Base-by-base conservation (phyloP, 2,797 vertebrate species). In the Melanotaenia maccullochi region DNA sequence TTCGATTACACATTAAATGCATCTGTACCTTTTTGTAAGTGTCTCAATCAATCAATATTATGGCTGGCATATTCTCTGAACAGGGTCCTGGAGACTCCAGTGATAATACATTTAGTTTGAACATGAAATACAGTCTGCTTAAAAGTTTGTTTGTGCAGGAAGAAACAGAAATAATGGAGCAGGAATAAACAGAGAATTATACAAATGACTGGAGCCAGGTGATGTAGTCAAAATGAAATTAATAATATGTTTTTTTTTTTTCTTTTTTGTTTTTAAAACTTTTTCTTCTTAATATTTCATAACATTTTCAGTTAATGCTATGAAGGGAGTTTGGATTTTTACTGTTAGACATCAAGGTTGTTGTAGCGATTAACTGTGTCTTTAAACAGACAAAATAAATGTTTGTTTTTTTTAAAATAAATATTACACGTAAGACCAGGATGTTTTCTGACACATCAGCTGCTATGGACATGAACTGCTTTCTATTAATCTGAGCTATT, bases 21-120 rank as follows among this genome's bases (percentile, higher is more conserved):
- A 86, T 82, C 85, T 85, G 81, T 89, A 85, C 80, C 85, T 85
- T 86, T 86, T 79, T 71, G 76, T 84, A 90, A 90, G 85, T 89
- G 86, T 76, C 69, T 75, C 81, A 20, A 86, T 91, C 84, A 76
- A 88, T 92, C 90, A 90, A 72, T 77, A 61, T 91, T 85, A 90
- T 85, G 81, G 86, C 69, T 74, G 72, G 73, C 84, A 78, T 81
- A 78, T 85, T 81, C 69, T 82, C 65, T 60, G 69, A 61, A 75
- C 62, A 72, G 56, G 58, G 78, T 68, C 82, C 73, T 58, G 22
- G 33, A 73, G 65, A 84, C 74, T 68, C 61, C 65, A 63, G 38
- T 75, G 71, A 76, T 77, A 44, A 73, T 85, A 64, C 42, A 62
- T 80, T 74, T 63, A 68, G 66, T 65, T 76, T 64, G 57, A 79